Percentiles rank a stretch among this genome's conserved stretches.
Evolutionary conservation across 2,888 invertebrate species (phyloP).

Genomic region (Caenorhabditis auriculariae): DNA sequence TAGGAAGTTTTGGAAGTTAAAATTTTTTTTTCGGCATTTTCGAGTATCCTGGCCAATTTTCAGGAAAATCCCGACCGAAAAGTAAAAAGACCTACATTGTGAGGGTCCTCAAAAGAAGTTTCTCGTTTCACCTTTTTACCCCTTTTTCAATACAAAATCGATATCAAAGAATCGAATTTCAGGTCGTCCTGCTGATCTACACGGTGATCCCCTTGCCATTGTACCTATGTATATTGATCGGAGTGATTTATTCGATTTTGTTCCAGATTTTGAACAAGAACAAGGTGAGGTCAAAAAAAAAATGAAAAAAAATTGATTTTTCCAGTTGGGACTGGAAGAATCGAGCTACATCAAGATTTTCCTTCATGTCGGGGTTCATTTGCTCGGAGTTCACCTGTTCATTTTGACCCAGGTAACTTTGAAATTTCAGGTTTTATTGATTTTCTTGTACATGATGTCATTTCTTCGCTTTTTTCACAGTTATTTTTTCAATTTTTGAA

Average conservation of each 20-base stretch:
- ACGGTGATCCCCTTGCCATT: slow-evolving; percentile 88
- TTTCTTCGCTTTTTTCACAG: too few relatives aligned
- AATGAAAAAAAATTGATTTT: background rate
- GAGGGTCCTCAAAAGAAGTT: too few relatives aligned
- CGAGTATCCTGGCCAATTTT: too few relatives aligned
- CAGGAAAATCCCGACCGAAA: too few relatives aligned
- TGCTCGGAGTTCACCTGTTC: slow-evolving; percentile 88
- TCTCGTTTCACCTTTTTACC: slow-evolving; percentile 64
- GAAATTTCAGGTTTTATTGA: too few relatives aligned
- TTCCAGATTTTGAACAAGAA: slow-evolving; percentile 76
- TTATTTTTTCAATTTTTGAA: too few relatives aligned
- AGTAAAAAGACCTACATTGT: too few relatives aligned
- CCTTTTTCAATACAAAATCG: background rate
- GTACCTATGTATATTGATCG: slow-evolving; percentile 80
- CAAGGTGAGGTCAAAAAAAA: too few relatives aligned
- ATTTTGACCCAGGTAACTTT: slow-evolving; percentile 73
- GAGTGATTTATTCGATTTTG: slow-evolving; percentile 79
- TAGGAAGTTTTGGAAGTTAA: too few relatives aligned
- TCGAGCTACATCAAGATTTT: slow-evolving; percentile 67
- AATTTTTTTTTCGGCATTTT: too few relatives aligned
- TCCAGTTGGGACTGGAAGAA: slow-evolving; percentile 17
- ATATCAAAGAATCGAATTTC: slow-evolving; percentile 67
- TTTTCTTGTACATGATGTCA: too few relatives aligned
- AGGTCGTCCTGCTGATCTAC: slow-evolving; percentile 86
- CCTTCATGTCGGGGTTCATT: slow-evolving; percentile 84